These are phyloP conservation scores for Drymodes brunneopygia DNA, from an alignment of 2,113 vertebrate genomes.

Conservation along the genomic window DNA sequence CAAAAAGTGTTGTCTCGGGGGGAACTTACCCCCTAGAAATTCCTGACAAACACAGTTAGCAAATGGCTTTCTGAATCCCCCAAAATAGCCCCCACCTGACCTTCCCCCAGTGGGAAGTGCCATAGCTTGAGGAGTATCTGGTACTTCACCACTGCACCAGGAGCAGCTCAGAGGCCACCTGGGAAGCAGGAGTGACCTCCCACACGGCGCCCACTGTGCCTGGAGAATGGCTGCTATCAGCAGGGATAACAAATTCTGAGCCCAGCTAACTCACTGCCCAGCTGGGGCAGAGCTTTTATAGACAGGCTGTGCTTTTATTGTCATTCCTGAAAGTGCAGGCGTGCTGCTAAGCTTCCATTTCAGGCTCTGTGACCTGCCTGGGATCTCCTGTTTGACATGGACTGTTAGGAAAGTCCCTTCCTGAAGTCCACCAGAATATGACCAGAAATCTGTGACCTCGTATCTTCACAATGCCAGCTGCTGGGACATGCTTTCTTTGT, in stretches of 20 bases:
- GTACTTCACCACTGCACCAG: not conserved
- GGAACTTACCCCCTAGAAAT: not conserved
- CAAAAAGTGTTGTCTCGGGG: fast-evolving
- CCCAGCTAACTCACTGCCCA: not conserved
- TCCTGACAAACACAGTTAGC: not conserved
- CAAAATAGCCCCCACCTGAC: not conserved
- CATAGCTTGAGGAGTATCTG: not conserved
- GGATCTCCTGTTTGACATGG: not conserved
- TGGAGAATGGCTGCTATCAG: fast-evolving
- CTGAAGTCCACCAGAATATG: not conserved
- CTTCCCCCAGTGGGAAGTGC: not conserved
- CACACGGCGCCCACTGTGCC: fast-evolving
- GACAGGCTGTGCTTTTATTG: not conserved
- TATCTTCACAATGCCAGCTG: not conserved
- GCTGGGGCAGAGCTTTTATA: not conserved
- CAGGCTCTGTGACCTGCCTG: not conserved
- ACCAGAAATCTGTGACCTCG: not conserved
- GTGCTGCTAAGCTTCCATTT: not conserved
- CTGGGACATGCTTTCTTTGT: not conserved
- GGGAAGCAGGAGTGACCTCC: not conserved
- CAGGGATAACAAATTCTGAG: not conserved
- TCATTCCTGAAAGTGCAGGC: not conserved
- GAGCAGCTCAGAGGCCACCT: not conserved
- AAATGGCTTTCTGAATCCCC: not conserved
- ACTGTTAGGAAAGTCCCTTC: not conserved